phyloP scores from a whole-genome alignment of 2,888 invertebrate species.

The Hypselothyrea guttata region DNA sequence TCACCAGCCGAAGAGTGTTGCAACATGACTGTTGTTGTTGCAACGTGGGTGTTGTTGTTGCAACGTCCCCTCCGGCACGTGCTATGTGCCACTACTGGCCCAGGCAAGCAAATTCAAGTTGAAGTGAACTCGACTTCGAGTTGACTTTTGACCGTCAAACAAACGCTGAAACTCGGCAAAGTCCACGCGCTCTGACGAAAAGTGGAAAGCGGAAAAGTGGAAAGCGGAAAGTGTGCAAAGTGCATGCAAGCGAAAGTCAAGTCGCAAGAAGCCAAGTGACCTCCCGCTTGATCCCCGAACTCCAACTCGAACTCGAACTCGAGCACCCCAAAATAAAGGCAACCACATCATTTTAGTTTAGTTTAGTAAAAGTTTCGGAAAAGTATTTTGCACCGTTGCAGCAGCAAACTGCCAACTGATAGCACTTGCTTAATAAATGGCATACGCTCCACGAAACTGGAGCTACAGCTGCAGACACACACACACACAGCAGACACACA shows the following conservation, averaged over 20 bases:
- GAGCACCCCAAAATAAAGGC: conserved; percentile 1
- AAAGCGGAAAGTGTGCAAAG: conserved; percentile 62
- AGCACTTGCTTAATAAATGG: conserved; percentile 71
- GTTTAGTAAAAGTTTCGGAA: conserved; percentile 66
- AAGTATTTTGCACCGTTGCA: conserved; percentile 66
- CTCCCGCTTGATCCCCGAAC: conserved; percentile 51
- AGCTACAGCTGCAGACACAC: conserved; percentile 1
- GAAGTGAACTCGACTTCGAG: conserved; percentile 77
- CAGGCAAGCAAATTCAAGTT: conserved; percentile 75
- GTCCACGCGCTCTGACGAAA: conserved; percentile 27
- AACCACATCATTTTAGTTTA: conserved; percentile 50
- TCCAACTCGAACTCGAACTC: conserved; percentile 14
- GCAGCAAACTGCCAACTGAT: conserved; percentile 56
- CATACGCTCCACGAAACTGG: conserved; percentile 17
- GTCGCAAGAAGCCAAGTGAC: conserved; percentile 71
- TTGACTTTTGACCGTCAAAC: conserved; percentile 78
- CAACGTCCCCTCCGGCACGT: not conserved
- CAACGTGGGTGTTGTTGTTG: conserved; percentile 1
- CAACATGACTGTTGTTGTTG: conserved; percentile 12
- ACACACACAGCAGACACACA: not conserved
- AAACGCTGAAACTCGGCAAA: conserved; percentile 56
- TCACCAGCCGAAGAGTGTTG: conserved; percentile 48
- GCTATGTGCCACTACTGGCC: conserved; percentile 56
- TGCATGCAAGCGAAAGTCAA: conserved; percentile 77
- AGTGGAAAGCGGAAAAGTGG: no score